Base-by-base conservation (phyloP, 2,797 vertebrate genomes). In the Falco cherrug region DNA sequence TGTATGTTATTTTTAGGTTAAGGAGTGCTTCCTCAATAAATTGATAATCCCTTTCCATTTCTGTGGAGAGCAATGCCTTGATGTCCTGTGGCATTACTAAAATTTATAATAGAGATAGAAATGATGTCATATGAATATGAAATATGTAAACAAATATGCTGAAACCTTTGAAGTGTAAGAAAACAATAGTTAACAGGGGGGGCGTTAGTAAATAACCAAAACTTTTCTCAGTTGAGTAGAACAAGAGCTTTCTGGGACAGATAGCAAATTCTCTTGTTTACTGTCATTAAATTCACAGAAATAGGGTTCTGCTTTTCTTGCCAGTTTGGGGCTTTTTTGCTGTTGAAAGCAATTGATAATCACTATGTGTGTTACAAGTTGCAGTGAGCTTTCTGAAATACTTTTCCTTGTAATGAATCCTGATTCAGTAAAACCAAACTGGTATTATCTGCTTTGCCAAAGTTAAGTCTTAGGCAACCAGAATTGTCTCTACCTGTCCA, bases 91-190 rank as follows among this genome's bases (percentile, higher is more conserved):
- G 26, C 39, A 31, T 79, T 88, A 45, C 47, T 88, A 56, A 85
- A 91, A 81, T 82, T 79, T 84, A 16, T 93, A 84, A 69, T 53
- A 83, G 57, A 45, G 2, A 67, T 76, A 86, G 59, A 95, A 82
- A n/a, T 88, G 70, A 86, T 95, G 73, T 84, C 77, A 73, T 84
- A 69, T 64, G 70, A 94, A 73, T 84, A 82, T 84, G 82, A 81
- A 96, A 84, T 76, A 89, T 53, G 64, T 85, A 95, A 95, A 91
- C 56, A 94, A 92, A 90, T 94, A 88, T 74, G 39, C 51, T 93
- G 16, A 68, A 88, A 60, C 56, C 68, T 93, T 95, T 93, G 94
- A 95, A 91, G 77, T 90, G 56, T 60, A 84, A 91, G 59, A 90
- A 96, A 94, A 91, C 74, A 88, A 88, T 79, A 81, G 73, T 63